phyloP scores from a whole-genome alignment of 2,888 invertebrate genomes.

The Imbricaverruca yamaguchii region DNA sequence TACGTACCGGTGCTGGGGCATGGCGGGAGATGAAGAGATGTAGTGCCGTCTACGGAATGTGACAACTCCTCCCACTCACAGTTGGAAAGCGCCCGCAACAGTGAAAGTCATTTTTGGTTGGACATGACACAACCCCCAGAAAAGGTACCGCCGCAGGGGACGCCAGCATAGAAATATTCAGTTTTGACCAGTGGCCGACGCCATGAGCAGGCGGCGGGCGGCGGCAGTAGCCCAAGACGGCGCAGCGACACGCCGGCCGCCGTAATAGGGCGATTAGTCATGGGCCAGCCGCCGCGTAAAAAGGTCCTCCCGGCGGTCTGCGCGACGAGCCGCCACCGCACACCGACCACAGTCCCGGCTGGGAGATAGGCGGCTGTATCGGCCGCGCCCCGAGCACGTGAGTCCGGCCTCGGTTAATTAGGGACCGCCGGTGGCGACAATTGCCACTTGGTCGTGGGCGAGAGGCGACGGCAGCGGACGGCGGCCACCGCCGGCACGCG shows the following conservation, averaged over 20 bases:
- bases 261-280: not conserved
- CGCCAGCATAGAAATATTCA: not conserved
- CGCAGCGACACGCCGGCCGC: not conserved
- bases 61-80: no score
- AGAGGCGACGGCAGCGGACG: not conserved
- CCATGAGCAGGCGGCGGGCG: not conserved
- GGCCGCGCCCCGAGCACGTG: not conserved
- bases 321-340: not conserved
- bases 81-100: no score
- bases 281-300: not conserved
- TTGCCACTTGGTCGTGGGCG: not conserved
- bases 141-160: no score
- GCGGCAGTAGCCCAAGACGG: not conserved
- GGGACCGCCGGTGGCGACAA: not conserved
- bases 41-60: no score
- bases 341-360: not conserved
- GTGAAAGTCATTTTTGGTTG: no score
- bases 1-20: no score
- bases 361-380: not conserved
- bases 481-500: not conserved
- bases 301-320: not conserved
- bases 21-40: no score
- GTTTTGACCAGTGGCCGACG: not conserved
- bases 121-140: no score
- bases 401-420: not conserved